These are phyloP conservation scores for Tenrec ecaudatus DNA, from an alignment of 2,113 vertebrate species.

Conservation along the genomic window DNA sequence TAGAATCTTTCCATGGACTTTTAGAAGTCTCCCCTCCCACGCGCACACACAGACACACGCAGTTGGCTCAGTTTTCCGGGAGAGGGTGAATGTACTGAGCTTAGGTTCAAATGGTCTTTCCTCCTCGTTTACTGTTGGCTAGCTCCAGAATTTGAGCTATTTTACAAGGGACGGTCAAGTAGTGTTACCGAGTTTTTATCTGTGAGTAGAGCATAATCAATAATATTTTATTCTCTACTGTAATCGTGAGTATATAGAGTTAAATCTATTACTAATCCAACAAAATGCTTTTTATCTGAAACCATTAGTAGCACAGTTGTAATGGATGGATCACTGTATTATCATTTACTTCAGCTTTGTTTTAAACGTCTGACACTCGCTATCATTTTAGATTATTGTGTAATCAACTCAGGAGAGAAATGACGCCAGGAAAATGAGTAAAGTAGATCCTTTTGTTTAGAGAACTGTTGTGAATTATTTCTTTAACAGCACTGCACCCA, in stretches of 20 bases:
- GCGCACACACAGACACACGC: not conserved
- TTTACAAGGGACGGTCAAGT: slow-evolving; percentile 48
- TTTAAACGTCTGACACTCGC: slow-evolving; percentile 84
- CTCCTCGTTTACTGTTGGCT: slow-evolving; percentile 6
- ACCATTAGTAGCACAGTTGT: slow-evolving; percentile 80
- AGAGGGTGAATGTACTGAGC: not conserved
- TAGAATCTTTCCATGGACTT: no score
- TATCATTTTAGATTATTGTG: slow-evolving; percentile 87
- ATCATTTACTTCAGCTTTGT: slow-evolving; percentile 89
- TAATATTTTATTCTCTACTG: slow-evolving; percentile 86
- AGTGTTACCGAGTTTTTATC: slow-evolving; percentile 1
- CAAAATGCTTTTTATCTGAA: slow-evolving; percentile 86
- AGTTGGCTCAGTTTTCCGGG: not conserved
- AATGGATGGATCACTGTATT: slow-evolving; percentile 88
- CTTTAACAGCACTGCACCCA: slow-evolving; percentile 56
- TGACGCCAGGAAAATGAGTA: slow-evolving; percentile 80
- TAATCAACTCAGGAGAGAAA: slow-evolving; percentile 85
- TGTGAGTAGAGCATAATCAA: slow-evolving; percentile 79
- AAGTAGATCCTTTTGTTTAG: slow-evolving; percentile 77
- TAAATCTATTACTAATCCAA: slow-evolving; percentile 88
- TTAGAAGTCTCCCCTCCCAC: no score
- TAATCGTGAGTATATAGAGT: slow-evolving; percentile 84
- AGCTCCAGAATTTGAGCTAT: slow-evolving; percentile 49
- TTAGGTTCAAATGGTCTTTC: not conserved
- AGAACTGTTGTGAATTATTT: slow-evolving; percentile 75